Percentiles rank a stretch among this genome's conserved stretches.
These are phyloP conservation scores for Porites cylindrica DNA, from an alignment of 92 coral and sea anemone genomes.

Conservation along the genomic window DNA sequence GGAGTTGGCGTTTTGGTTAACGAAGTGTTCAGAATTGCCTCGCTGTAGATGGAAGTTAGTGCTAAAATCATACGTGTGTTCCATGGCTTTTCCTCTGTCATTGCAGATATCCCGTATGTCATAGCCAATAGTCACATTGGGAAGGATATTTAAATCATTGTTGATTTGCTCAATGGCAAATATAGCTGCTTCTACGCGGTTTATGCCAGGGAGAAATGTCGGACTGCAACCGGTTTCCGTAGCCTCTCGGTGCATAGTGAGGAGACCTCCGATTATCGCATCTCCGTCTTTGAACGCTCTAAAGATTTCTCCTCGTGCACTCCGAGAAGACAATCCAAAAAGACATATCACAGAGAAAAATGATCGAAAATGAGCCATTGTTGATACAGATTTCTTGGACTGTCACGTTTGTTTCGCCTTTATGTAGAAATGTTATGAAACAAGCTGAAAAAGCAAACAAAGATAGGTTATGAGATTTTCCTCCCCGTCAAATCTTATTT, in stretches of 20 bases:
- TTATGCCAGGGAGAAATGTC: conserved; percentile 66
- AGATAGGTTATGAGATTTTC: neutral
- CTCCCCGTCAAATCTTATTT: neutral
- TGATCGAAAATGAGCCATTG: neutral
- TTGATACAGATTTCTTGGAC: neutral
- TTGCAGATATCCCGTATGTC: conserved; percentile 85
- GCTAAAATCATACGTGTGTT: conserved; percentile 69
- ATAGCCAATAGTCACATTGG: conserved; percentile 77
- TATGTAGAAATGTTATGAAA: neutral
- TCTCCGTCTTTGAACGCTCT: conserved; percentile 77
- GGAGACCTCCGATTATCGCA: conserved; percentile 70
- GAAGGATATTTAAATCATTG: conserved; percentile 66
- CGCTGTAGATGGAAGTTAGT: conserved; percentile 51
- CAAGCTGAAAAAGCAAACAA: neutral
- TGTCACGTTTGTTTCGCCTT: neutral
- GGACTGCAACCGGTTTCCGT: conserved; percentile 45
- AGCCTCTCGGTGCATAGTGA: conserved; percentile 61
- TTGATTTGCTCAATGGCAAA: conserved; percentile 77
- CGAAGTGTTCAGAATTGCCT: neutral
- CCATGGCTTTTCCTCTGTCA: conserved; percentile 77
- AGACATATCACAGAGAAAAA: neutral
- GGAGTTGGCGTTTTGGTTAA: conserved; percentile 12
- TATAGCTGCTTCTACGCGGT: conserved; percentile 75
- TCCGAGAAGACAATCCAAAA: neutral
- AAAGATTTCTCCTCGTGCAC: neutral